These are phyloP conservation scores for Enteromius fasciolatus DNA, from an alignment of 2,797 vertebrate genomes.

Conservation along the genomic window DNA sequence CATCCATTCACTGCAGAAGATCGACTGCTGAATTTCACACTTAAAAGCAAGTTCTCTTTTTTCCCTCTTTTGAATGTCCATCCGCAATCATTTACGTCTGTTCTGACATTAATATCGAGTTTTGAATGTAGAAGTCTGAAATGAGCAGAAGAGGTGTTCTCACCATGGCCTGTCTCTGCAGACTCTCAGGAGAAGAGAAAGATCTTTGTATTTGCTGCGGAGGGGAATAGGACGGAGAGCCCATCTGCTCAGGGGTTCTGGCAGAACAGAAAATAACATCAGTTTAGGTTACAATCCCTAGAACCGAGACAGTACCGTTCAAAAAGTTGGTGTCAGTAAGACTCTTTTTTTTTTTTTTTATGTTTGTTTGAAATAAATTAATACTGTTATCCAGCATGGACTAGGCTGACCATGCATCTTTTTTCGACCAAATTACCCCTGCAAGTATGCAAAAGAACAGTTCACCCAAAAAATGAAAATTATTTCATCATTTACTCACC, in stretches of 20 bases:
- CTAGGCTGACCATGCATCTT: too few species aligned
- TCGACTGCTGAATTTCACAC: neutral
- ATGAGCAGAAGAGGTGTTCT: slow-evolving; percentile 1
- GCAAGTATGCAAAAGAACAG: too few species aligned
- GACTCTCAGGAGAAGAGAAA: slow-evolving; percentile 79
- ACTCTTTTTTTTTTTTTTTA: too few species aligned
- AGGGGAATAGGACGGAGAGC: slow-evolving; percentile 62
- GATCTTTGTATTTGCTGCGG: slow-evolving; percentile 75
- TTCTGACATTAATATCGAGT: neutral
- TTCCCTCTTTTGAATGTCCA: neutral
- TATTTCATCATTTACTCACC: too few species aligned
- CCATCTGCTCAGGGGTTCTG: slow-evolving; percentile 66
- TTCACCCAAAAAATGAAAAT: too few species aligned
- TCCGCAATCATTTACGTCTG: neutral
- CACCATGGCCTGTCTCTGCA: slow-evolving; percentile 89
- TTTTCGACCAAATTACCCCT: too few species aligned
- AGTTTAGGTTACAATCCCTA: neutral
- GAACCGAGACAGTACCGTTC: too few species aligned
- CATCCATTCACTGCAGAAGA: neutral
- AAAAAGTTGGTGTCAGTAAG: too few species aligned
- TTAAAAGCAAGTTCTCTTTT: neutral
- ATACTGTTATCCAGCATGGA: too few species aligned
- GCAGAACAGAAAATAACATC: slow-evolving; percentile 37
- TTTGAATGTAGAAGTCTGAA: neutral
- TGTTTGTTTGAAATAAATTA: too few species aligned